Evolutionary conservation across 2,797 vertebrate genomes (phyloP).

Genomic region (Spea hammondii): DNA sequence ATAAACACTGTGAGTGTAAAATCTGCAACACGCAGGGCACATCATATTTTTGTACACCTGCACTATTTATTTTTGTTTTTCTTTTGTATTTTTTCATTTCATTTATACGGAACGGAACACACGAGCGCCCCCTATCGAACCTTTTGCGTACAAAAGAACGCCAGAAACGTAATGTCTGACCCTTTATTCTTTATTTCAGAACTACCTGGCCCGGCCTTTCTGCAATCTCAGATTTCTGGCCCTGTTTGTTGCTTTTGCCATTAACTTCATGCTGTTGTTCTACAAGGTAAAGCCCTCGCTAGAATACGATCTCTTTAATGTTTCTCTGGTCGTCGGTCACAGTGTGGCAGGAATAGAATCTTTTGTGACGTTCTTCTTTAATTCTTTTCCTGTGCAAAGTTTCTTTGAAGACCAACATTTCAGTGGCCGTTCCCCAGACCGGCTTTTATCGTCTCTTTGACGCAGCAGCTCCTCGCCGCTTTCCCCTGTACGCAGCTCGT

Average conservation of each 20-base stretch:
- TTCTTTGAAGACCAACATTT: slow-evolving; percentile 41
- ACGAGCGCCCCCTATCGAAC: too few species aligned
- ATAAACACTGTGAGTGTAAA: too few species aligned
- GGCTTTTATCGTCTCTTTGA: slow-evolving; percentile 31
- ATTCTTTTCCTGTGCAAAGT: not conserved
- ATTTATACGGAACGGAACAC: too few species aligned
- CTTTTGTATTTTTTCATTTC: too few species aligned
- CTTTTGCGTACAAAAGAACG: too few species aligned
- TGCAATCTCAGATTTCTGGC: slow-evolving; percentile 97
- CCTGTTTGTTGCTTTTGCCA: slow-evolving; percentile 95
- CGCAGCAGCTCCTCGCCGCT: slow-evolving; percentile 9
- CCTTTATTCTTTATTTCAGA: slow-evolving; percentile 70
- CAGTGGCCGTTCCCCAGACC: slow-evolving; percentile 20
- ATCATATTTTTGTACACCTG: too few species aligned
- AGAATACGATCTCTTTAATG: not conserved
- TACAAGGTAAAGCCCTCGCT: slow-evolving; percentile 83
- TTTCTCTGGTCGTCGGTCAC: slow-evolving; percentile 9
- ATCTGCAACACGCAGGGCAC: too few species aligned
- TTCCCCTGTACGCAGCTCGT: not conserved
- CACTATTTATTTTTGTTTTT: too few species aligned
- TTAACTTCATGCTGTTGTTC: slow-evolving; percentile 99
- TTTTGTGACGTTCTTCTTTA: slow-evolving; percentile 9
- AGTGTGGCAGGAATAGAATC: slow-evolving; percentile 13
- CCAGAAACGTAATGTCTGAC: too few species aligned
- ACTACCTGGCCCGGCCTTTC: slow-evolving; percentile 97